A percentile compares a stretch with the other conserved stretches of the same genome.
Evolutionary conservation across 2,113 vertebrate species (phyloP).

Genomic region (Gasterosteus aculeatus): DNA sequence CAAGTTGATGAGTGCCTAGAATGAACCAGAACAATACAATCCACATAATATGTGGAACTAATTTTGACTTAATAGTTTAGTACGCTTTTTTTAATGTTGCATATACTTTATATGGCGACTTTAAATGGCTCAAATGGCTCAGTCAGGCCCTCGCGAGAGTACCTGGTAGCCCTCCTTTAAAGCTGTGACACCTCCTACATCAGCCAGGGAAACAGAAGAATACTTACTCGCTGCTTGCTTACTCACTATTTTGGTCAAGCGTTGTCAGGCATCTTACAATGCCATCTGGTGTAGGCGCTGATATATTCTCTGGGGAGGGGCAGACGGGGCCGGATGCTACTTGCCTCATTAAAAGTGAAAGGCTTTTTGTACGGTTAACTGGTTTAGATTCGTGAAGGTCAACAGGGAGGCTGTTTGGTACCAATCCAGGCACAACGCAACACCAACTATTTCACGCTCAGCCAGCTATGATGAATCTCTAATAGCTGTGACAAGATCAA

Average conservation of each 20-base stretch:
- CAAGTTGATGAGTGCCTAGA: not conserved
- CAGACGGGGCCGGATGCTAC: not conserved
- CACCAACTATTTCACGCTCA: slow-evolving; percentile 37
- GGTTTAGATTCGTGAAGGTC: slow-evolving; percentile 36
- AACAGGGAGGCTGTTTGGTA: slow-evolving; percentile 32
- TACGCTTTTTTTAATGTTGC: not conserved
- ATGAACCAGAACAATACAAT: not conserved
- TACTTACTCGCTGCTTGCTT: slow-evolving; percentile 8
- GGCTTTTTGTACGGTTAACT: slow-evolving; percentile 36
- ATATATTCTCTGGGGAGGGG: not conserved
- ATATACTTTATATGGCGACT: too few relatives aligned
- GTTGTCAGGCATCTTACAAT: slow-evolving; percentile 21
- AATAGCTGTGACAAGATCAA: slow-evolving; percentile 9
- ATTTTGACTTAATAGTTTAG: not conserved
- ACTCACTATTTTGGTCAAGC: slow-evolving; percentile 35
- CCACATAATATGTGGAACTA: not conserved
- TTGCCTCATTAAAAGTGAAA: slow-evolving; percentile 52
- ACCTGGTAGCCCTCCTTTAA: not conserved
- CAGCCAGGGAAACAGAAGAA: slow-evolving; percentile 2
- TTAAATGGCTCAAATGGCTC: not conserved
- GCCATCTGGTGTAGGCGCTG: slow-evolving; percentile 31
- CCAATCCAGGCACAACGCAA: slow-evolving; percentile 18
- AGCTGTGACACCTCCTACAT: not conserved
- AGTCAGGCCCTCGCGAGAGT: not conserved
- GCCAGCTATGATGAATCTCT: slow-evolving; percentile 26